phyloP scores from a whole-genome alignment of 2,797 vertebrate genomes.

The Clarias laeviceps region DNA sequence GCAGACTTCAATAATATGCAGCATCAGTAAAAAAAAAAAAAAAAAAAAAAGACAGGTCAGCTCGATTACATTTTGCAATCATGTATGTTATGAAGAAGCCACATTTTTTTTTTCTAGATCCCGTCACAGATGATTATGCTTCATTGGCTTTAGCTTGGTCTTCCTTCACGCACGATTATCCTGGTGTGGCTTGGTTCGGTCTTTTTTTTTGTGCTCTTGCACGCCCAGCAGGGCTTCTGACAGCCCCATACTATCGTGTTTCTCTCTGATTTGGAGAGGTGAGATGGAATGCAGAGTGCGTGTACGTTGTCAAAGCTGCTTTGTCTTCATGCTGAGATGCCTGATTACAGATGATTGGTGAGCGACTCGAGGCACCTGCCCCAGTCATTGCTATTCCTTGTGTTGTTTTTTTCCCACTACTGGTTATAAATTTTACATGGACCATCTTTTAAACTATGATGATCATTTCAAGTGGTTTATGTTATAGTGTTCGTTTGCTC shows the following conservation, averaged over 20 bases:
- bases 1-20: neutral
- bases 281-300: constrained; percentile 18
- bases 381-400: constrained; percentile 19
- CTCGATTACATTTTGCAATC: neutral
- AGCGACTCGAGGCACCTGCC: constrained; percentile 34
- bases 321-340: constrained; percentile 33
- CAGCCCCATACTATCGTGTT: neutral
- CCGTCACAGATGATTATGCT: neutral
- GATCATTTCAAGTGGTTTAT: neutral
- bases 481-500: neutral
- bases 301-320: constrained; percentile 31
- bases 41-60: neutral
- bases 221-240: neutral
- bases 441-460: neutral
- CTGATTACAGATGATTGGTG: constrained; percentile 35
- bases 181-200: neutral
- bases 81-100: neutral
- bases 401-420: neutral
- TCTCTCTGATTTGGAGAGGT: constrained; percentile 19
- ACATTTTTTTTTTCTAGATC: neutral
- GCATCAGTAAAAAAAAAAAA: neutral
- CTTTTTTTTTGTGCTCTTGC: neutral
- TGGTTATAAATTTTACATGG: constrained; percentile 45
- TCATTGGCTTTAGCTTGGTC: neutral
- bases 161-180: neutral